These are phyloP conservation scores for Clarias batrachus DNA, from an alignment of 2,113 vertebrate species.

Conservation along the genomic window DNA sequence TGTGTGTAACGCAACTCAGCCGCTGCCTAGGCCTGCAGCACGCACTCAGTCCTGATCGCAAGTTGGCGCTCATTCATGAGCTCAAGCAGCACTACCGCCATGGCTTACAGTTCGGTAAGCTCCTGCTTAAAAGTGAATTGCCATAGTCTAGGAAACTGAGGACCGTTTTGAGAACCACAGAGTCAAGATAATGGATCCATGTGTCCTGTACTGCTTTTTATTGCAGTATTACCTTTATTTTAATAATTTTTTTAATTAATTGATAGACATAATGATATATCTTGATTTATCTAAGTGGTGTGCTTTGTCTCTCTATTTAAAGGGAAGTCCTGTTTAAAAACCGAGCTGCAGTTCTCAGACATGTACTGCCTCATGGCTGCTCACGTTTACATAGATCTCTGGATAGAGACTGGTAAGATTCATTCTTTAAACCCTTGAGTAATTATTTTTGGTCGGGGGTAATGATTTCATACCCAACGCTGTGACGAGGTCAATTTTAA, in stretches of 20 bases:
- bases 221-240: no score
- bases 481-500: not conserved
- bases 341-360: constrained; percentile 94
- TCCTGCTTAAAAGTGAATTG: not conserved
- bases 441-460: not conserved
- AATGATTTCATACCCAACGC: not conserved
- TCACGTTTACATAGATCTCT: constrained; percentile 91
- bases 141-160: not conserved
- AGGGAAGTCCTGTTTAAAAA: constrained; percentile 92
- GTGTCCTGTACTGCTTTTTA: not conserved
- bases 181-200: not conserved
- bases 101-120: constrained; percentile 90
- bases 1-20: constrained; percentile 88
- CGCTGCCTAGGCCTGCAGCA: constrained; percentile 89
- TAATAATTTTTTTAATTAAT: no score
- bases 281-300: not conserved
- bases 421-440: not conserved
- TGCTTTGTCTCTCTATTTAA: constrained; percentile 11
- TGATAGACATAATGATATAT: no score
- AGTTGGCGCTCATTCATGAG: constrained; percentile 80
- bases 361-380: constrained; percentile 95
- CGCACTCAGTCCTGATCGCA: constrained; percentile 75
- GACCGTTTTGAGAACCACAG: not conserved
- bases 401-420: constrained; percentile 83
- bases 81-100: constrained; percentile 87